Percentiles rank a stretch among this genome's conserved stretches.
phyloP scores from a whole-genome alignment of 2,888 invertebrate genomes.

The Stenodera caucasica region DNA sequence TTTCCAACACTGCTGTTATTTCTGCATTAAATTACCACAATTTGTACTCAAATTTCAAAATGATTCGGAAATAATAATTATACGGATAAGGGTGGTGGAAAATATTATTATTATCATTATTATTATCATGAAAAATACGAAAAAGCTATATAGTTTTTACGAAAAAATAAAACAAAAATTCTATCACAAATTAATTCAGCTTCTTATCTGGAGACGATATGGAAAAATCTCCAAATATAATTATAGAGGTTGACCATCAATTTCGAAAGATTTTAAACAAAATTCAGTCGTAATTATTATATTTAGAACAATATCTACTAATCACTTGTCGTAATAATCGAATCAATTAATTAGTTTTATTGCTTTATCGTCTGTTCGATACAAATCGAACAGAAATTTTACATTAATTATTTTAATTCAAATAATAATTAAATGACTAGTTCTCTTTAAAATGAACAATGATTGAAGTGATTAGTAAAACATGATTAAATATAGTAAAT shows the following conservation, averaged over 20 bases:
- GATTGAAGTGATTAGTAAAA: slow-evolving; percentile 51
- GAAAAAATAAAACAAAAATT: slow-evolving; percentile 26
- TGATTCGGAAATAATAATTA: too few relatives aligned
- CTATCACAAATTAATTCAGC: slow-evolving; percentile 51
- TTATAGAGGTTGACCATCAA: neutral
- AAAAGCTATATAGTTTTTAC: too few relatives aligned
- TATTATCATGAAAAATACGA: too few relatives aligned
- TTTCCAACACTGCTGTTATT: neutral
- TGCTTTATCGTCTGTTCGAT: slow-evolving; percentile 48
- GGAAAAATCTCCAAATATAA: too few relatives aligned
- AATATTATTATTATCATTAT: neutral
- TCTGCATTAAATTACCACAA: too few relatives aligned
- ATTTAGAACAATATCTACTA: slow-evolving; percentile 47
- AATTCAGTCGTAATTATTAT: slow-evolving; percentile 36
- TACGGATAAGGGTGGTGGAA: neutral
- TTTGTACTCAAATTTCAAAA: neutral
- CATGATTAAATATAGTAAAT: slow-evolving; percentile 46
- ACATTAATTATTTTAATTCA: too few relatives aligned
- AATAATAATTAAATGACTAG: slow-evolving; percentile 39
- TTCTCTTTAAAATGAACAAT: slow-evolving; percentile 10
- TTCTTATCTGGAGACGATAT: slow-evolving; percentile 1
- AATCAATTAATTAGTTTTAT: slow-evolving; percentile 41
- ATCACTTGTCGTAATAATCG: slow-evolving; percentile 40
- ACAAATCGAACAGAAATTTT: slow-evolving; percentile 29
- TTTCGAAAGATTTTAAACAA: slow-evolving; percentile 22